Evolutionary conservation across 1,140 invertebrate genomes (phyloP), one percentile per base, ranked within the genome.

Genomic region (Pissodes strobi): DNA sequence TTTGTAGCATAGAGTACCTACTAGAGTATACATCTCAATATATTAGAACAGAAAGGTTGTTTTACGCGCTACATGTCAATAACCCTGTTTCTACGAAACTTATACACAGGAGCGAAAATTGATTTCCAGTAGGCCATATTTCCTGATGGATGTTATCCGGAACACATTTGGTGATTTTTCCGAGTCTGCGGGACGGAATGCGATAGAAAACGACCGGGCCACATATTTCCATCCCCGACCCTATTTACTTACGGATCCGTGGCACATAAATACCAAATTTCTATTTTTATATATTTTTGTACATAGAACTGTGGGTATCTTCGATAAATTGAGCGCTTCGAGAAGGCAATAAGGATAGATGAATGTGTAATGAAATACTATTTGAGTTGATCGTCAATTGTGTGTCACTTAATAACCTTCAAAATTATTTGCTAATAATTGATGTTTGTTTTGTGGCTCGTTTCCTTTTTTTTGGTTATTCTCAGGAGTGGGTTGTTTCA

Each of bases 161-260:
- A 56, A 56, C 41, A 56, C 53, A 56, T 56, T 56, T 56, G 53
- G 53, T 56, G 53, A 56, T 56, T 56, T 56, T 56, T 56, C 53
- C 53, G 53, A 56, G 34, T 56, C 53, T 27, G 53, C 38, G 37
- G 19, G 30, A 18, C 53, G 53, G 53, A 56, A 56, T 56, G 53
- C 9, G 34, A 56, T 56, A 56, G 53, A 56, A 56, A 56, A 56
- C 53, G 53, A 56, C 53, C 53, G 21, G 53, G 53, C 39, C 53
- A 56, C 53, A 56, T 56, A 56, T 56, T 56, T 56, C 53, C 53
- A 21, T 22, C 39, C 17, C 13, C 53, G 53, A 19, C n/a, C 37
- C 34, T 43, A 56, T 56, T 56, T 56, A 56, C 53, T 56, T 38
- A 56, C 53, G 23, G 21, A 56, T 15, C 53, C 18, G 21, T 56